Conservation (phyloP, 2,888 invertebrate species). For the Heliconius cydno region DNA sequence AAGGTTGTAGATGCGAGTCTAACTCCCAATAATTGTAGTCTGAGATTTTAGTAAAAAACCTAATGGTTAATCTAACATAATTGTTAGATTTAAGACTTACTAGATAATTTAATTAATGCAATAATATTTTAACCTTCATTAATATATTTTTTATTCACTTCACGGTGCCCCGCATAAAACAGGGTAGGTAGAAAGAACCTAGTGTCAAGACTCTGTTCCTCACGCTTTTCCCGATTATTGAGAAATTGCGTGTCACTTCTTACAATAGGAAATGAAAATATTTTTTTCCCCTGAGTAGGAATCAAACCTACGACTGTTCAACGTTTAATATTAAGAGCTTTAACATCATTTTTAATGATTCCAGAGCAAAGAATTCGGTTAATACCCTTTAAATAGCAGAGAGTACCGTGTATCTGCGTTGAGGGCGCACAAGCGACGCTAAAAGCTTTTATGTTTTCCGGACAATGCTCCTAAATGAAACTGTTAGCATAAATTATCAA, state of each 20-base stretch:
- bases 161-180: too few species aligned
- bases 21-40: too few species aligned
- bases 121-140: too few species aligned
- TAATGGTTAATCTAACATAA: too few species aligned
- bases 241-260: neutral
- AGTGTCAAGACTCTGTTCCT: neutral
- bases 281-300: neutral
- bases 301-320: neutral
- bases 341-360: slow-evolving; percentile 52
- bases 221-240: neutral
- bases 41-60: too few species aligned
- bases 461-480: slow-evolving; percentile 56
- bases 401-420: slow-evolving; percentile 39
- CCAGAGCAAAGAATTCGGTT: slow-evolving; percentile 57
- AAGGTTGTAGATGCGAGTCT: too few species aligned
- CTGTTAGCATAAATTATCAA: slow-evolving; percentile 44
- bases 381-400: slow-evolving; percentile 63
- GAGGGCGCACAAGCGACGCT: slow-evolving; percentile 58
- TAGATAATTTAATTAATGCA: too few species aligned
- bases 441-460: slow-evolving; percentile 75
- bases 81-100: too few species aligned
- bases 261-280: neutral
- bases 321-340: neutral
- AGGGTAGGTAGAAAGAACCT: too few species aligned
- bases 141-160: too few species aligned